Base-by-base conservation (phyloP, 2,797 vertebrate species). In the Sebastes itinus region DNA sequence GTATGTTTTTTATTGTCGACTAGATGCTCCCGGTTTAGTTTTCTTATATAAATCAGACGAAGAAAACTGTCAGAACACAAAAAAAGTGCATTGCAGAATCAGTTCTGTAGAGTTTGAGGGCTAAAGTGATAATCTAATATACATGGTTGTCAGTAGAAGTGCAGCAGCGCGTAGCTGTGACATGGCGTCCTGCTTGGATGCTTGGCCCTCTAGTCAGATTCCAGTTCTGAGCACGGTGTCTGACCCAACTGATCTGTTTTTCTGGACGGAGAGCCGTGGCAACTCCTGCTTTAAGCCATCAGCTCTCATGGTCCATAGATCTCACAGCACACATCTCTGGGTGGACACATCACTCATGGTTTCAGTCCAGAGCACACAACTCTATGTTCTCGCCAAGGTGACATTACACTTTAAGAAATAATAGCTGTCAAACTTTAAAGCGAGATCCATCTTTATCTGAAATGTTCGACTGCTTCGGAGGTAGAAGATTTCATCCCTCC, bases 221-320 rank as follows among this genome's bases (percentile, higher is more conserved):
- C 23, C 49, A 14, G 52, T 59, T 18, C 72, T 77, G 56, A 64
- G 55, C 55, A 71, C 73, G 5, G 79, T 7, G 56, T 28, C 66
- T 80, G 82, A 79, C 64, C 82, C 61, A 22, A 61, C 12, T 67
- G 56, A 77, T 46, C 16, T 7, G 42, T 46, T 46, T 46, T 46
- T 74, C 65, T 80, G 80, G 75, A 75, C 59, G 28, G 54, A 49
- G 49, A 60, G 66, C 11, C 7, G 20, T 68, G 32, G 71, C 35
- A 68, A 59, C 56, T 30, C 46, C 59, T 13, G 56, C 72, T 82
- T 33, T 54, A 81, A 83, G 63, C 80, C 32, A 4, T 25, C 54
- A 62, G 74, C 74, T 79, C 79, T 77, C 68, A 64, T 55, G 72
- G 68, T 83, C 72, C 18, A 10, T 32, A 38, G 75, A 81, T 74